Conservation (phyloP, 2,797 vertebrate species). For the Lacerta agilis region DNA sequence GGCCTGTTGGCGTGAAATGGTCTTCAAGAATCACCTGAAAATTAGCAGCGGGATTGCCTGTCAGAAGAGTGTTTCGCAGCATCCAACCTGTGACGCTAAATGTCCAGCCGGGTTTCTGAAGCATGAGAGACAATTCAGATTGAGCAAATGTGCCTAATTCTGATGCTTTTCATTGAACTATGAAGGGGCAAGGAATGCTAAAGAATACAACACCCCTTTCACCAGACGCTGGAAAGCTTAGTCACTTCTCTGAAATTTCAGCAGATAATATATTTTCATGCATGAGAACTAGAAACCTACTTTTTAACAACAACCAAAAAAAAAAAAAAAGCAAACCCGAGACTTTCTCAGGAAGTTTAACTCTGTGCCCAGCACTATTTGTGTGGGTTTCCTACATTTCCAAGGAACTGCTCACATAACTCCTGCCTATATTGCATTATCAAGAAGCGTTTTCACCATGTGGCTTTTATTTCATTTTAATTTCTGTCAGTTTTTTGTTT, state of each 20-base stretch:
- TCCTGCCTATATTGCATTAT: neutral
- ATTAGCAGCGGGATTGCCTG: too few species aligned
- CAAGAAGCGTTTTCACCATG: neutral
- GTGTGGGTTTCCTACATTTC: too few species aligned
- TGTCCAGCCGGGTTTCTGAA: neutral
- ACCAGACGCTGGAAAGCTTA: neutral
- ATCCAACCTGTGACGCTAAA: too few species aligned
- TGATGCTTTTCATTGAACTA: neutral
- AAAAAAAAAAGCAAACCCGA: neutral
- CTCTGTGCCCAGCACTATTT: too few species aligned
- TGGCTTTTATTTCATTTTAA: neutral
- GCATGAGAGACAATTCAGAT: neutral
- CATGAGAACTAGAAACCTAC: neutral
- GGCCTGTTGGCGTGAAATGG: too few species aligned
- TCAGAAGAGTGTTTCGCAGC: too few species aligned
- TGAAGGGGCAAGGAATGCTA: too few species aligned
- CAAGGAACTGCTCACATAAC: neutral
- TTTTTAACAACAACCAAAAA: neutral
- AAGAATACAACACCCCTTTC: too few species aligned
- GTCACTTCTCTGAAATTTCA: neutral
- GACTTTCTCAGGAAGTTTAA: too few species aligned
- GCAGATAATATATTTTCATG: neutral
- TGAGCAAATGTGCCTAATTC: neutral
- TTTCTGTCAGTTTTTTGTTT: neutral
- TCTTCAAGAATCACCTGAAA: too few species aligned